Evolutionary conservation across 2,113 vertebrate genomes (phyloP), one percentile per base, ranked within the genome.

Genomic region (Chunga burmeisteri): DNA sequence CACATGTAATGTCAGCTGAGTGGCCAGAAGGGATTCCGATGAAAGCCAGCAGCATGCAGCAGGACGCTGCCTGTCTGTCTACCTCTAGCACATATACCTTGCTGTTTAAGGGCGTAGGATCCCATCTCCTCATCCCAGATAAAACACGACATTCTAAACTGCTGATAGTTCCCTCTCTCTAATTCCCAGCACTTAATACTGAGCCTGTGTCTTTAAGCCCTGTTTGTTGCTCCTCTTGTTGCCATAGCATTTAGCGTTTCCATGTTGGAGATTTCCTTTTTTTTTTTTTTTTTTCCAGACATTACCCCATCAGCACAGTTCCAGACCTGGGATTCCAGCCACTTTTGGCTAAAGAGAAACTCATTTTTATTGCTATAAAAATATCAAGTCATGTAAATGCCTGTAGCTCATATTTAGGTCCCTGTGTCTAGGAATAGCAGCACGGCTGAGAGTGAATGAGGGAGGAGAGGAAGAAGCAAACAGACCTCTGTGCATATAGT

Each of bases 211-310:
- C 79, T 81, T 92, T 93, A 96, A 96, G 46, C 55, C 53, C 26
- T 92, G 10, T 97, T 97, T 98, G 93, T 98, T 98, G 88, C 79
- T 97, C 34, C 68, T 91, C 26, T 65, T 50, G 98, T 98, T 98
- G 88, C 97, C 96, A 98, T 98, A 93, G 97, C 61, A 67, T 93
- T 92, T 96, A 88, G 20, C 82, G 92, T 98, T 98, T 98, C 97
- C 96, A 96, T 96, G 94, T 96, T 96, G 80, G 90, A 90, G 47
- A 93, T 81, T 96, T 97, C 94, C 85, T 72, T 88, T 83, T 88
- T 75, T 71, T 81, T n/a, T n/a, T n/a, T 78, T 96, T 92, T 59
- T 94, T 93, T 94, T 59, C 96, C 95, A 98, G 98, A 98, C 95
- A 88, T 97, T 96, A 97, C 95, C 92, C 97, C 95, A 94, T 96